Evolutionary conservation across 2,888 invertebrate genomes (phyloP).

Genomic region (Syrista parreyssii): DNA sequence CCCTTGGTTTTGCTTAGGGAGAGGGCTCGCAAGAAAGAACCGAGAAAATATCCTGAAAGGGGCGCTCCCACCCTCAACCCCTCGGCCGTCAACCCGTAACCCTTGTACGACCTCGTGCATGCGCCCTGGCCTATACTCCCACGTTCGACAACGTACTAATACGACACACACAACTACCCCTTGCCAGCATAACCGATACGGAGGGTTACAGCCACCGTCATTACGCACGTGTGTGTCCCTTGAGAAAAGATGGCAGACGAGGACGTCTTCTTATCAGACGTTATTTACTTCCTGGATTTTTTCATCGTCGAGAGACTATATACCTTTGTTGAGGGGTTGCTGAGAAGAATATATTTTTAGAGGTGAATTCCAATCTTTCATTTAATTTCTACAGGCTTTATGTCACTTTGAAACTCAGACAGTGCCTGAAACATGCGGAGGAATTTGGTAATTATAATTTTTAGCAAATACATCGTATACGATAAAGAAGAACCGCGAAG

Average conservation of each 20-base stretch:
- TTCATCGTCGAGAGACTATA: neutral
- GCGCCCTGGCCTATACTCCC: neutral
- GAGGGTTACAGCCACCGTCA: neutral
- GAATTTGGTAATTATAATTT: neutral
- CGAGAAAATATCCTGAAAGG: slow-evolving; percentile 61
- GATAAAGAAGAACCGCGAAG: neutral
- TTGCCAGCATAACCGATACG: neutral
- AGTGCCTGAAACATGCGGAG: too few species aligned
- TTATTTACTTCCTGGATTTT: neutral
- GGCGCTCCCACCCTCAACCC: neutral
- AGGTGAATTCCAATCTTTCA: neutral
- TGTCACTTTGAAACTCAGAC: neutral
- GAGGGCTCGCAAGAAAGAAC: slow-evolving; percentile 61
- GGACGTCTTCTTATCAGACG: neutral
- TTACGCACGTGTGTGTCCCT: neutral
- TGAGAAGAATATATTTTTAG: neutral
- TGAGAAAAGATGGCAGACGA: neutral
- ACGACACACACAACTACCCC: neutral
- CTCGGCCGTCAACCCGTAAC: neutral
- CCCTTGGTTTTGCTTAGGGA: slow-evolving; percentile 59
- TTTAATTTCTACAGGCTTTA: neutral
- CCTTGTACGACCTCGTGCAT: neutral
- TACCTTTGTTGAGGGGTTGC: neutral
- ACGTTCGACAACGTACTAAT: neutral
- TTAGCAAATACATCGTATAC: neutral